Percentiles rank a stretch among this genome's conserved stretches.
phyloP scores from a whole-genome alignment of 2,113 vertebrate genomes.

The Ceyx melanurus region DNA sequence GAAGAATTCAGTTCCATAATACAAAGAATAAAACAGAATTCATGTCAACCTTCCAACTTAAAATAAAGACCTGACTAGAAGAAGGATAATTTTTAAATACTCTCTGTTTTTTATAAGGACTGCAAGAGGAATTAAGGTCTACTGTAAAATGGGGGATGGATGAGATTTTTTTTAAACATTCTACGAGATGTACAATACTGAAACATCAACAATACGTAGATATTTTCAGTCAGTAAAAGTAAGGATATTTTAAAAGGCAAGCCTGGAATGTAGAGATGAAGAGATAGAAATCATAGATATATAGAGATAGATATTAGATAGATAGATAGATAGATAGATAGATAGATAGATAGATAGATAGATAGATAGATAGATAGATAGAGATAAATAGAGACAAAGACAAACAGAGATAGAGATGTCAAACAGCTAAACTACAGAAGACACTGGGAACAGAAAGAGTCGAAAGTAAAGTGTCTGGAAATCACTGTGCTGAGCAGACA shows the following conservation, averaged over 20 bases:
- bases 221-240: neutral
- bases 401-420: neutral
- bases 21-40: neutral
- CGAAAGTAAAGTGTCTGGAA: neutral
- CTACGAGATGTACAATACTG: neutral
- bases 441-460: neutral
- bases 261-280: neutral
- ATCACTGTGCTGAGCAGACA: neutral
- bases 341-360: too few relatives aligned
- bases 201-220: neutral
- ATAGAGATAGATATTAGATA: too few relatives aligned
- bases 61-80: neutral
- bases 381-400: too few relatives aligned
- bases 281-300: too few relatives aligned
- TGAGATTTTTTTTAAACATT: neutral
- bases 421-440: neutral
- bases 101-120: neutral
- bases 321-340: too few relatives aligned
- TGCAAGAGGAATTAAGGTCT: neutral
- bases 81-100: neutral
- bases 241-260: neutral
- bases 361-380: too few relatives aligned
- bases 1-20: neutral
- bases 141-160: fast-evolving
- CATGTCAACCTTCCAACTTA: neutral